Percentiles rank a stretch among this genome's conserved stretches.
phyloP scores from a whole-genome alignment of 2,113 vertebrate species.

The Neodon shergylaensis region DNA sequence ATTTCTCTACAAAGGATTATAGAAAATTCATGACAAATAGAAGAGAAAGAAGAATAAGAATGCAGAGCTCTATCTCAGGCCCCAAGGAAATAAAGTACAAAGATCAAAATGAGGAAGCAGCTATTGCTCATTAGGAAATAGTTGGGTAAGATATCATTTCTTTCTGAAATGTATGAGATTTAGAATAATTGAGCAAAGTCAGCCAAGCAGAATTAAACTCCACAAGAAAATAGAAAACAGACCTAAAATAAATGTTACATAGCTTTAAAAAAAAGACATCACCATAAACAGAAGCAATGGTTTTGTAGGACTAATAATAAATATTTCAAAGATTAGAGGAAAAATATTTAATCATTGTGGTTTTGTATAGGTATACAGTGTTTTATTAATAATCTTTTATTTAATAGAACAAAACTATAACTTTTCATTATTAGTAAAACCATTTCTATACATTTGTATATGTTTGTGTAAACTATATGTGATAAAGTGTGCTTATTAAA shows the following conservation, averaged over 20 bases:
- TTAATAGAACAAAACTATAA: not conserved
- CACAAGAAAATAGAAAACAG: constrained; percentile 35
- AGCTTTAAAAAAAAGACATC: not conserved
- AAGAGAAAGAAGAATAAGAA: constrained; percentile 47
- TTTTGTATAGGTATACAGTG: not conserved
- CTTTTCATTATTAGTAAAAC: not conserved
- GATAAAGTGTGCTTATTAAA: not conserved
- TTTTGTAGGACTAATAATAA: not conserved
- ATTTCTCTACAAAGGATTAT: constrained; percentile 28
- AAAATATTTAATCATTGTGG: not conserved
- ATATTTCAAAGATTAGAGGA: constrained; percentile 23
- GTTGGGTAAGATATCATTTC: constrained; percentile 43
- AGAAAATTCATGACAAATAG: constrained; percentile 60
- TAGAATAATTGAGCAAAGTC: constrained; percentile 61
- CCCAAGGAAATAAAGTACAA: constrained; percentile 41
- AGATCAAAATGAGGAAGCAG: constrained; percentile 54
- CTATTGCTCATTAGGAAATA: constrained; percentile 65
- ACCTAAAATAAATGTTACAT: not conserved
- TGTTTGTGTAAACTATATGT: not conserved
- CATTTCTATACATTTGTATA: not conserved
- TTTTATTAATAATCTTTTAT: not conserved
- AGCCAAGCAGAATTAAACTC: constrained; percentile 58
- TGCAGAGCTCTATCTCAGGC: constrained; percentile 51
- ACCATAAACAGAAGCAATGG: not conserved
- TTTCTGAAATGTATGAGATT: constrained; percentile 59